A percentile compares a stretch with the other conserved stretches of the same genome.
Conservation (phyloP, 1,140 invertebrate species). For the Homalodisca vitripennis region DNA sequence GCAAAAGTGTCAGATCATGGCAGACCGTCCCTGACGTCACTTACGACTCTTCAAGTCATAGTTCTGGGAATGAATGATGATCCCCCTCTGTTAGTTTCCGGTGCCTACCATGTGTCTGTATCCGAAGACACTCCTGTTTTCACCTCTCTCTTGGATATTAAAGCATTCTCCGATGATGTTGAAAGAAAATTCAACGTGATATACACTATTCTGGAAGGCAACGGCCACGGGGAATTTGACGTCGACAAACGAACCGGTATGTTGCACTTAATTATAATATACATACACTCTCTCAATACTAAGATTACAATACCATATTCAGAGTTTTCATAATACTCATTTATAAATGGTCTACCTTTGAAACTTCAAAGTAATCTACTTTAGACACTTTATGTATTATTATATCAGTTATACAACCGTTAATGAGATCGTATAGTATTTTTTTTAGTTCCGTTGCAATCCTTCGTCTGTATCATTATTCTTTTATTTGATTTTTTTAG, state of each 20-base stretch:
- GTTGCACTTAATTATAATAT: not conserved
- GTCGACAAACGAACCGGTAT: slow-evolving; percentile 66
- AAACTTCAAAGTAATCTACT: too few relatives aligned
- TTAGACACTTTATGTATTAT: too few relatives aligned
- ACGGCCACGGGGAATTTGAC: slow-evolving; percentile 81
- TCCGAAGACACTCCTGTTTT: slow-evolving; percentile 81
- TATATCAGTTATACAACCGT: too few relatives aligned
- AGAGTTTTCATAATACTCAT: too few relatives aligned
- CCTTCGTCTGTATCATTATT: too few relatives aligned
- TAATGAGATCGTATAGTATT: too few relatives aligned
- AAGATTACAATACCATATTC: too few relatives aligned
- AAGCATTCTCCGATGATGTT: slow-evolving; percentile 41
- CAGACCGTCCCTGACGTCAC: not conserved
- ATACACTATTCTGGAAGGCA: slow-evolving; percentile 85
- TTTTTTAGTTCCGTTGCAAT: too few relatives aligned
- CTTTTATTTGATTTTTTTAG: too few relatives aligned
- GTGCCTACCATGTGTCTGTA: slow-evolving; percentile 70
- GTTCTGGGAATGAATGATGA: slow-evolving; percentile 91
- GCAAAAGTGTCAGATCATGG: not conserved
- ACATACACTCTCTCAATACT: too few relatives aligned
- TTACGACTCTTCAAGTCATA: not conserved
- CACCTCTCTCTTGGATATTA: slow-evolving; percentile 46
- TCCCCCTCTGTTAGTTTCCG: slow-evolving; percentile 79
- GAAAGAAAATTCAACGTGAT: slow-evolving; percentile 87
- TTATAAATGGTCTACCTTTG: too few relatives aligned